Evolutionary conservation across 2,888 invertebrate genomes (phyloP), one percentile per base, ranked within the genome.

Genomic region (Phalera bucephala): DNA sequence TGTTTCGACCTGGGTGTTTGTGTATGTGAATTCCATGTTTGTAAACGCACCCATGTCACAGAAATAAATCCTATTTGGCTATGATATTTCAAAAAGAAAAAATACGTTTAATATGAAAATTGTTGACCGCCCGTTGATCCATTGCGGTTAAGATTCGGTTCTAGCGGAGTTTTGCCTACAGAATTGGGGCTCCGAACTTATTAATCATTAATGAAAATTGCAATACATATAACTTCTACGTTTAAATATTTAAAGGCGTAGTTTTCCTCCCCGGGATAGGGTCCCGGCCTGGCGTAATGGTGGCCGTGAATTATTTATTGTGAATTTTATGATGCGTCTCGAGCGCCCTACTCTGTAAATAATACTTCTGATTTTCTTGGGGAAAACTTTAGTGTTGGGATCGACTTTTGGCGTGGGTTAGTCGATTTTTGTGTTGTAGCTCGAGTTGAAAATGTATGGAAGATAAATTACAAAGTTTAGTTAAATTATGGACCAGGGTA

Each of bases 171-270:
- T n/a, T n/a, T n/a, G n/a, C n/a, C n/a, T n/a, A n/a, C n/a, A n/a
- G n/a, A n/a, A n/a, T n/a, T n/a, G n/a, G n/a, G n/a, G n/a, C n/a
- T 73, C 51, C 44, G 69, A 72, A 76, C 73, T 67, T 68, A 70
- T 87, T 80, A 84, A 80, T 82, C 65, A 81, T 85, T 87, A 82
- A 87, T 85, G 80, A 80, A 85, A 86, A 87, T 85, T 87, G 84
- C 88, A 86, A 86, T 89, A 86, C 83, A 86, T 86, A 87, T 87
- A 86, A 86, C 82, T 79, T 76, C 63, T 67, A 57, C 59, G 71
- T 69, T 87, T 75, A 82, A 88, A 87, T 88, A 88, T 88, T 87
- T 72, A 87, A 63, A 55, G 52, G 55, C 67, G 75, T 80, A 84
- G 86, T 84, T 77, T 81, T 78, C 78, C 77, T 75, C 71, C 63